Percentiles rank a stretch among this genome's conserved stretches.
Evolutionary conservation across 1,140 invertebrate species (phyloP).

Genomic region (Ladona fulva): DNA sequence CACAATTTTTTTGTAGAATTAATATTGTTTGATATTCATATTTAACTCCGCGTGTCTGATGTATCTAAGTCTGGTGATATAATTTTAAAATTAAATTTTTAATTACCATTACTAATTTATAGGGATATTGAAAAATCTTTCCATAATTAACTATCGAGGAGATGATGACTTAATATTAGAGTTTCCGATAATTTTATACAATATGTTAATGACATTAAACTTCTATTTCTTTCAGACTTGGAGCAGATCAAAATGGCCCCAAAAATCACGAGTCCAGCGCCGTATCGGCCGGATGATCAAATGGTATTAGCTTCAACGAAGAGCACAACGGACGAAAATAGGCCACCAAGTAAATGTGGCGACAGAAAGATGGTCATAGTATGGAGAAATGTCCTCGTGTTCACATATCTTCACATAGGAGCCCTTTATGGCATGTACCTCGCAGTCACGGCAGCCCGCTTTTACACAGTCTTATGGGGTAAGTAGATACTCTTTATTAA

Average conservation of each 20-base stretch:
- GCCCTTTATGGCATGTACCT: conserved; percentile 54
- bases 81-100: no score
- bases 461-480: conserved; percentile 44
- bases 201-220: no score
- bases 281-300: not conserved
- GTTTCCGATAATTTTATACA: no score
- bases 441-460: conserved; percentile 39
- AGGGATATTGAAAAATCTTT: no score
- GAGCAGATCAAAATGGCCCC: not conserved
- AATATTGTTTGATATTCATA: no score
- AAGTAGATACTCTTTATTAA: conserved; percentile 29
- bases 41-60: no score
- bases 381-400: conserved; percentile 61
- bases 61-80: no score
- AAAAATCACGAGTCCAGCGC: not conserved
- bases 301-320: not conserved
- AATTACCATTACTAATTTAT: no score
- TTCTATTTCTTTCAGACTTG: not conserved
- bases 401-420: conserved; percentile 51
- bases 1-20: no score
- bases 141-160: no score
- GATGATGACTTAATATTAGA: no score
- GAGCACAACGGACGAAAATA: not conserved
- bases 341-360: not conserved
- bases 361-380: conserved; percentile 48